These are phyloP conservation scores for Caenorhabditis sp. DNA, from an alignment of 2,888 invertebrate genomes.

Conservation along the genomic window DNA sequence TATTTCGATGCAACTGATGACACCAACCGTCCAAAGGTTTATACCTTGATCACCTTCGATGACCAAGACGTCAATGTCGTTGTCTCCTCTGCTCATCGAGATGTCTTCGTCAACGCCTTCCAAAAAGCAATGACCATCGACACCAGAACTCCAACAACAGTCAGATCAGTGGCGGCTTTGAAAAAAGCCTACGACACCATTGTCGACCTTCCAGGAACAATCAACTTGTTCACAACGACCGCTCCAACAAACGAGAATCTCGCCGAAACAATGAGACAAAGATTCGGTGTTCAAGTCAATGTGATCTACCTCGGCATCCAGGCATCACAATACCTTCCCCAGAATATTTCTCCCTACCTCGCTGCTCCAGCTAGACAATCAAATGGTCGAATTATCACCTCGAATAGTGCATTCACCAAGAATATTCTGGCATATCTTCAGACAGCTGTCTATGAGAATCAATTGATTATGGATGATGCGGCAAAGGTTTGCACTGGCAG, in stretches of 20 bases:
- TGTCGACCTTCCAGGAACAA: conserved; percentile 36
- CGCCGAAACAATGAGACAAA: conserved; percentile 10
- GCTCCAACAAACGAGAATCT: neutral
- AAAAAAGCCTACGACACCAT: conserved; percentile 29
- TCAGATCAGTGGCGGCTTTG: conserved; percentile 28
- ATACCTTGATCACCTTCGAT: conserved; percentile 51
- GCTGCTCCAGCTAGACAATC: conserved; percentile 38
- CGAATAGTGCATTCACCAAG: neutral
- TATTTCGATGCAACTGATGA: conserved; percentile 35
- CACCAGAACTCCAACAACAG: conserved; percentile 13
- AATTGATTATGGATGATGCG: conserved; percentile 40
- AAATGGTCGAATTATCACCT: conserved; percentile 42
- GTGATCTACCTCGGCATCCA: conserved; percentile 18
- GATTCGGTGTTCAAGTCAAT: conserved; percentile 33
- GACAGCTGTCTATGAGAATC: conserved; percentile 28
- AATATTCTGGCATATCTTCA: neutral
- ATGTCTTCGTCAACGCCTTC: conserved; percentile 31
- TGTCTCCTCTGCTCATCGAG: conserved; percentile 29
- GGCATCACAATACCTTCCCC: conserved; percentile 5
- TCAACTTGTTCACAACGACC: conserved; percentile 41
- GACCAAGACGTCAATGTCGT: conserved; percentile 32
- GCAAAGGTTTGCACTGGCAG: conserved; percentile 22
- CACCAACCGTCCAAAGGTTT: conserved; percentile 33
- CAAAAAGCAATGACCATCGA: conserved; percentile 12
- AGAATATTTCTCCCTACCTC: conserved; percentile 10